Evolutionary conservation across 2,888 invertebrate species (phyloP).

Genomic region (Dysmachus trigonus): DNA sequence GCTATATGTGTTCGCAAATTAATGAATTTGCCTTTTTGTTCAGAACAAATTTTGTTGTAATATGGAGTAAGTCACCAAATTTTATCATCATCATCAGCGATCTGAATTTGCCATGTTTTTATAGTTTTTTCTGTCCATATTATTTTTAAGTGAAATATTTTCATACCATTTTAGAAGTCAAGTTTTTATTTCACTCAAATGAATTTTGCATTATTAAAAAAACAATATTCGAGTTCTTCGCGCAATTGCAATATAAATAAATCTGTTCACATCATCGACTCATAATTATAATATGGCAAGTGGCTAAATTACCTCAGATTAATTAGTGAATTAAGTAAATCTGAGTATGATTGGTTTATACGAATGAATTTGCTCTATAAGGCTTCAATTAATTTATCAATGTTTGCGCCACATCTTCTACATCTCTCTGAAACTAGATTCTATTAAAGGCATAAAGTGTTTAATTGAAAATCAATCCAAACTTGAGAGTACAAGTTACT

Average conservation of each 20-base stretch:
- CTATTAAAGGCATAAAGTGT: neutral
- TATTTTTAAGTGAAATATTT: neutral
- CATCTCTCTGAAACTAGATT: no score
- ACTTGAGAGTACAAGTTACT: neutral
- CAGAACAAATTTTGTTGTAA: no score
- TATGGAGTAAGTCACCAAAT: no score
- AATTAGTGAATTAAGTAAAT: neutral
- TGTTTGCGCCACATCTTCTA: neutral
- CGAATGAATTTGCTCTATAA: neutral
- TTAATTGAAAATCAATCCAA: neutral
- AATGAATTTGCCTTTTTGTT: no score
- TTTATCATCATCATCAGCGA: no score
- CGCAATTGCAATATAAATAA: no score
- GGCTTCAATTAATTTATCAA: neutral
- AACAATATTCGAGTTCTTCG: no score
- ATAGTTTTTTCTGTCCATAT: neutral
- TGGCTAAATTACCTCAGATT: neutral
- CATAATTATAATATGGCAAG: neutral
- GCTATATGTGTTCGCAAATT: no score
- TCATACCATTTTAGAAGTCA: neutral
- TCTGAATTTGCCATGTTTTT: neutral
- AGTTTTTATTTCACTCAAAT: neutral
- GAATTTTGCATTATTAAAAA: neutral
- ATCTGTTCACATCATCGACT: neutral
- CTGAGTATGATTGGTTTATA: neutral